Conservation (phyloP, 1,140 invertebrate genomes). For the Diorhabda carinulata region DNA sequence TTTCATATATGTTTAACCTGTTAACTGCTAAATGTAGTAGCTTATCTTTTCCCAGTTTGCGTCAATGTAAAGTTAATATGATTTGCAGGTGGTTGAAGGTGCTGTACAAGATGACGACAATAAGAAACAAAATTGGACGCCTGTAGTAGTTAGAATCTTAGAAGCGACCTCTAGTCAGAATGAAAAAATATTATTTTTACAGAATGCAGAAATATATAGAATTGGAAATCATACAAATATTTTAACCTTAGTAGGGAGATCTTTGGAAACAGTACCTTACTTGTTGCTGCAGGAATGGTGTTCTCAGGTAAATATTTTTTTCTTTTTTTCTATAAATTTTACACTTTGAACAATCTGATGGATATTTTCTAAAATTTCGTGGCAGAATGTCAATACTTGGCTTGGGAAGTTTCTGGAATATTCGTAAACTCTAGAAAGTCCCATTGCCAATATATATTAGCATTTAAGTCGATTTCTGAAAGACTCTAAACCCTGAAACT, state of each 20-base stretch:
- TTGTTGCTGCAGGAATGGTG: slow-evolving; percentile 64
- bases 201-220: slow-evolving; percentile 65
- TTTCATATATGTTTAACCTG: too few relatives aligned
- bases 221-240: slow-evolving; percentile 63
- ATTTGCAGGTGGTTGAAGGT: slow-evolving; percentile 63
- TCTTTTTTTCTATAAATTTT: not conserved
- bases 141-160: slow-evolving; percentile 66
- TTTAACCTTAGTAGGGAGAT: slow-evolving; percentile 57
- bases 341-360: too few relatives aligned
- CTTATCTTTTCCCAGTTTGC: too few relatives aligned
- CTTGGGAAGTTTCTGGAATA: too few relatives aligned
- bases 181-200: slow-evolving; percentile 68
- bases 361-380: too few relatives aligned
- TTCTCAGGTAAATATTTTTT: slow-evolving; percentile 49
- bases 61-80: too few relatives aligned
- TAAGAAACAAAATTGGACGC: slow-evolving; percentile 41
- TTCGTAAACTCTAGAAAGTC: too few relatives aligned
- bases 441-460: too few relatives aligned
- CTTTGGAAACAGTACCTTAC: slow-evolving; percentile 63
- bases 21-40: too few relatives aligned
- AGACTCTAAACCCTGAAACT: too few relatives aligned
- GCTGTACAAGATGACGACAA: slow-evolving; percentile 57
- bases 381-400: too few relatives aligned
- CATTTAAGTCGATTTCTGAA: too few relatives aligned
- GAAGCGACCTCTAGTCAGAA: slow-evolving; percentile 64